These are phyloP conservation scores for Ammospiza nelsoni DNA, from an alignment of 2,113 vertebrate species.

Conservation along the genomic window DNA sequence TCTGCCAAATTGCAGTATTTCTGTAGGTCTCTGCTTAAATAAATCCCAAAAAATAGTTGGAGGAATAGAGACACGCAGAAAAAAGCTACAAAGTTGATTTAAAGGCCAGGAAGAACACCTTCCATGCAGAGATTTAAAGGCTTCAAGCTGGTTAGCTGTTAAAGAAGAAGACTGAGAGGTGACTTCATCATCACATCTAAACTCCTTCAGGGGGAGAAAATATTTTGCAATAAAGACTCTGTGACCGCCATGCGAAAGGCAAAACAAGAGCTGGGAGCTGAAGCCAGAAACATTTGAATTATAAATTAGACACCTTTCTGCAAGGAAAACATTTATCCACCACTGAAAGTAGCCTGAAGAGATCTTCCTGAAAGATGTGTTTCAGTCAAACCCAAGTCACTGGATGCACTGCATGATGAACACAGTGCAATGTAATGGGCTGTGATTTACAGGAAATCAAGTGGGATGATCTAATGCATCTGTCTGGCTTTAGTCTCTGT, in stretches of 20 bases:
- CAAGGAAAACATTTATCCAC: neutral
- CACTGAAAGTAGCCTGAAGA: constrained; percentile 16
- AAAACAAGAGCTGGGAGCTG: constrained; percentile 25
- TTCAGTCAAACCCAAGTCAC: neutral
- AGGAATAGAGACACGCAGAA: neutral
- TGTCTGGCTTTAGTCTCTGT: neutral
- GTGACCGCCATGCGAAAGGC: neutral
- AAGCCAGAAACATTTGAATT: neutral
- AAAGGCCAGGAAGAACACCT: neutral
- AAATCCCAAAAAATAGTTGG: neutral
- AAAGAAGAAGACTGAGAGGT: constrained; percentile 14
- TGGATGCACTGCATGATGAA: neutral
- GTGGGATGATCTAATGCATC: neutral
- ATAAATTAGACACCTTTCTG: constrained; percentile 11
- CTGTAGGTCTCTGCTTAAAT: neutral
- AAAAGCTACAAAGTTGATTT: constrained; percentile 20
- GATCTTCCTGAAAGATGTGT: neutral
- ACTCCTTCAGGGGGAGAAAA: constrained; percentile 8
- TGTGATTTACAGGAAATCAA: constrained; percentile 13
- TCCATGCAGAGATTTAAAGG: constrained; percentile 16
- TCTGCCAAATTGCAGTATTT: neutral
- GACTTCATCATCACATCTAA: neutral
- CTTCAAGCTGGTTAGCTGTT: constrained; percentile 16
- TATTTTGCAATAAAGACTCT: neutral
- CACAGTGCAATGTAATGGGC: neutral